Evolutionary conservation across 2,888 invertebrate genomes (phyloP), one percentile per base, ranked within the genome.

Genomic region (Apotomis turbidana): DNA sequence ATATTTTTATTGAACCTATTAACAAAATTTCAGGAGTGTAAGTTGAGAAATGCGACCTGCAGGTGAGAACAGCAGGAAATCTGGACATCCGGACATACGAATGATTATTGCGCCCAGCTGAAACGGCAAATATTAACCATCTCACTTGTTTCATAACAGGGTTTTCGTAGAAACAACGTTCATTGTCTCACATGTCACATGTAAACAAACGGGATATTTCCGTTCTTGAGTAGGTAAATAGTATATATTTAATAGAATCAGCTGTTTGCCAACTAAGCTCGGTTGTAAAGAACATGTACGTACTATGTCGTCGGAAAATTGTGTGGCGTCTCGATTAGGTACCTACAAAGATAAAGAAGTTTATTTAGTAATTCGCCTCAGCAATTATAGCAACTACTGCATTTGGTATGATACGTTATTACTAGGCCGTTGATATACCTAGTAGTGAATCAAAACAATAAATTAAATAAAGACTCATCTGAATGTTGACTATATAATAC

Each of bases 141-240:
- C 27, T 27, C 27, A 41, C 41, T 4, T 41, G 12, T 9, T 36
- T 27, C n/a, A 46, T 36, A 66, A 57, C 36, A 57, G 5, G 55
- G 55, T 66, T 36, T 66, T 36, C 54, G n/a, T 46, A n/a, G 54
- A 68, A 38, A 41, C 52, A 55, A 15, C 51, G 52, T 54, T 12
- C 61, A 59, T 61, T 61, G 15, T 52, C 13, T 54, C n/a, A 44
- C 44, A 44, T 52, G 64, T 15, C 44, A 41, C 41, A 41, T 12
- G 62, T 70, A 63, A 72, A 54, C 27, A 55, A 69, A 70, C 55
- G 76, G 83, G 80, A 76, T 76, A 73, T 86, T 90, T 90, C 88
- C 89, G 84, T 75, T 78, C 76, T 62, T 78, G 68, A 51, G 72
- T 76, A 85, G 51, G 72, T 76, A 85, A 84, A 86, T 76, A 80